Conservation (phyloP, 2,888 invertebrate genomes). For the Suillia variegata region DNA sequence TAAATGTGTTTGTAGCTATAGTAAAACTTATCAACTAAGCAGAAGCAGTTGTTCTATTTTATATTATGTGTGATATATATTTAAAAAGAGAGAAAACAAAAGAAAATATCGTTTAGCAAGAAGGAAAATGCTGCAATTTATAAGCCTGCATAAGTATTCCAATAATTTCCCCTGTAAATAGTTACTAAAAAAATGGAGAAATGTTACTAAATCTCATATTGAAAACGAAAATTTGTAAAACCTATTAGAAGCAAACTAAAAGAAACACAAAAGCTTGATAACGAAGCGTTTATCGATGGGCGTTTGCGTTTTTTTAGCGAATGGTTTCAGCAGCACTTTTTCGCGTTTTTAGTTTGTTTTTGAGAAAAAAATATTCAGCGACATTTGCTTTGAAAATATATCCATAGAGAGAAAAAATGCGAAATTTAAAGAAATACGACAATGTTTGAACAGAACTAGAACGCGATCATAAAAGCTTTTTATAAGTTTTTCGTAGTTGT, state of each 20-base stretch:
- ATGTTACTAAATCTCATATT: background rate
- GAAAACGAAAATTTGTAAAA: background rate
- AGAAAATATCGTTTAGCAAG: background rate
- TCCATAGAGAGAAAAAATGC: no score
- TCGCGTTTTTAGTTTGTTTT: background rate
- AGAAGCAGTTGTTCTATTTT: background rate
- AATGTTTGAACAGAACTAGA: no score
- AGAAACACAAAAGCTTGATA: background rate
- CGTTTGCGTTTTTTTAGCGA: background rate
- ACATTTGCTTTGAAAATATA: no score
- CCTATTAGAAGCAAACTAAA: background rate
- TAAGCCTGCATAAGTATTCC: no score
- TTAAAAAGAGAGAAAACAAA: slow-evolving; percentile 2
- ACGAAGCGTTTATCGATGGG: no score
- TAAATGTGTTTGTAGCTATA: no score
- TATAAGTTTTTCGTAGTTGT: no score
- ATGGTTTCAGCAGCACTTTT: background rate
- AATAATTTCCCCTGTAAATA: no score
- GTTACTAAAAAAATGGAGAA: slow-evolving; percentile 10
- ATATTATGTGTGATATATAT: slow-evolving; percentile 16
- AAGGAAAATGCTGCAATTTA: no score
- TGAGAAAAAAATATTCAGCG: background rate
- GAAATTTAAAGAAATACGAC: no score
- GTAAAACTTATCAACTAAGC: no score
- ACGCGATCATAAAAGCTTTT: no score